Evolutionary conservation across 2,888 invertebrate genomes (phyloP), one percentile per base, ranked within the genome.

Genomic region (Drosophila meridiana): DNA sequence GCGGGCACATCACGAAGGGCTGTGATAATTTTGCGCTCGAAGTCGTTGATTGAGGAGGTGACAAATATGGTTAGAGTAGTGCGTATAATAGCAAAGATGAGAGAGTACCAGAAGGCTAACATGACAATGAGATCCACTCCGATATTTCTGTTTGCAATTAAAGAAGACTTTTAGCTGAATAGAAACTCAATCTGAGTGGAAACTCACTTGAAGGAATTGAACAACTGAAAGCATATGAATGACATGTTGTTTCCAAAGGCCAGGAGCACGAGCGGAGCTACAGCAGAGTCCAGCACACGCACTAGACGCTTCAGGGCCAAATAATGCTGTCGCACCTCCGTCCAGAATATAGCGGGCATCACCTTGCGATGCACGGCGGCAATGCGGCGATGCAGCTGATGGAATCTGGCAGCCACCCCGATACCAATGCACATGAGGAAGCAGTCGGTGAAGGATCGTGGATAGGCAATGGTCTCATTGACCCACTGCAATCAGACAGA

Each of bases 211-310:
- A 93, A 92, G 68, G 92, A 92, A 81, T 95, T 94, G 79, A 96
- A 96, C 0, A 96, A 93, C 83, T 96, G 96, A 76, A 96, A 94
- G 78, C 96, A 96, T 73, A 96, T 96, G 83, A 96, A 96, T 89
- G 95, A 96, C 75, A 96, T 94, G 89, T 96, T 96, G 76, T 95
- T 96, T 50, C 95, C 93, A 82, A 95, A 96, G 0, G 96, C 96
- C 13, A 96, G 91, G 0, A 96, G 91, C 0, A 96, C 94, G 52
- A 96, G 92, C 7, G 94, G 93, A 11, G 96, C 95, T n/a, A 96
- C 93, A 38, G 94, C 93, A 1, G 92, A 90, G 82, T 96, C 96
- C 1, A 96, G 93, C 36, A 93, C 92, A 50, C 95, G 94, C n/a
- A 96, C 95, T 14, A 96, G 93, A 0, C 94, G 93, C 2, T 95